Base-by-base conservation (phyloP, 2,888 invertebrate species). In the Tortrix viridana region DNA sequence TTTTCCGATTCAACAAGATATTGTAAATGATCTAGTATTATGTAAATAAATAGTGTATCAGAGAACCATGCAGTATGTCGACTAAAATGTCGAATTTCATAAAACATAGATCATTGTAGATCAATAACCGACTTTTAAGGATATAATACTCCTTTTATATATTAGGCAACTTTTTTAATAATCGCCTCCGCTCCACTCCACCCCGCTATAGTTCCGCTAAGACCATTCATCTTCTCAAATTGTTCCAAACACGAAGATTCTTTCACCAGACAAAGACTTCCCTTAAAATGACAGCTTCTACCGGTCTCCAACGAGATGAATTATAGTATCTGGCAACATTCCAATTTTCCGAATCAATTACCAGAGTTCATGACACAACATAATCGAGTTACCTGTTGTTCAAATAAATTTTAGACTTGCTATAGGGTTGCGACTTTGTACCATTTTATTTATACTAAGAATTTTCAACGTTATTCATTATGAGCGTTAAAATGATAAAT, bases 381-480 rank as follows among this genome's bases (percentile, higher is more conserved):
- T 60, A 55, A 65, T 60, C 55, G 44, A 37, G 32, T 60, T 60
- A 60, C 60, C 60, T 65, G 59, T 64, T 56, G 59, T 52, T 43
- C 44, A 44, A 14, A 49, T 41, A 48, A 22, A 18, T 9, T 23
- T 53, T 22, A 38, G 5, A 38, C 16, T 3, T 19, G 32, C 32
- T 32, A 14, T 9, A 53, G 53, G 53, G 38, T 41, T 53, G 22
- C 6, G 41, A 14, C 22, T 41, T 23, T 22, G 7, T 37, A 41
- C 22, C n/a, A 1, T 5, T n/a, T n/a, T 23, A 12, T 20, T 41
- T 41, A 9, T 3, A 14, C 7, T 26, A 7, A 26, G 26, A 32
- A 32, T 32, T 32, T n/a, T 32, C 32, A 32, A 32, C 32, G 3
- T 3, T 12, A 12, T 9, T 12, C 32, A 32, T 32, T 32, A 12